phyloP scores from a whole-genome alignment of 1,140 invertebrate species.

The Acromyrmex heyeri region DNA sequence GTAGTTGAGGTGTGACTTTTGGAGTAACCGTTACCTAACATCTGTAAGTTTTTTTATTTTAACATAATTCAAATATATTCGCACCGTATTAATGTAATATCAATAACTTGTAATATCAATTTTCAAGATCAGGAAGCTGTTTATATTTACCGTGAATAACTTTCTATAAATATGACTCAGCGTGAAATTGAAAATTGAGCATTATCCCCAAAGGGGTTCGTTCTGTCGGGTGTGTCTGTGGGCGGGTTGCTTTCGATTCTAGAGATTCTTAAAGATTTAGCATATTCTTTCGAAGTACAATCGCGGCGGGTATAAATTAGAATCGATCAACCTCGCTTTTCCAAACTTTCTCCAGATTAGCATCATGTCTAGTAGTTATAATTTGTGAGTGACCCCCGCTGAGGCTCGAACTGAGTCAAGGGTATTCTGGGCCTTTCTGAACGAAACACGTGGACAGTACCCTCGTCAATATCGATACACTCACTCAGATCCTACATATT shows the following conservation, averaged over 20 bases:
- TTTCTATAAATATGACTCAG: neutral
- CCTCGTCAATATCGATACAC: constrained; percentile 87
- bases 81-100: too few species aligned
- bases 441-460: constrained; percentile 81
- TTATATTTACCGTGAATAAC: constrained; percentile 16
- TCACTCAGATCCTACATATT: constrained; percentile 61
- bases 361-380: constrained; percentile 85
- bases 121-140: neutral
- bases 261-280: constrained; percentile 63
- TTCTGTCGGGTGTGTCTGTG: constrained; percentile 13
- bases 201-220: constrained; percentile 6
- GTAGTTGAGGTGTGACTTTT: constrained; percentile 61
- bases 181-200: constrained; percentile 13
- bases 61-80: neutral
- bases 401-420: constrained; percentile 69
- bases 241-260: constrained; percentile 27
- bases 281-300: constrained; percentile 45
- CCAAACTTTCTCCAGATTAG: constrained; percentile 86
- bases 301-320: constrained; percentile 76
- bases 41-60: neutral
- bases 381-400: constrained; percentile 85
- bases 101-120: neutral
- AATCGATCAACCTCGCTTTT: constrained; percentile 83
- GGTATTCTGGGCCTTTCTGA: constrained; percentile 54
- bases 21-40: neutral